Evolutionary conservation across 2,797 vertebrate genomes (phyloP).

Genomic region (Lithobates pipiens): DNA sequence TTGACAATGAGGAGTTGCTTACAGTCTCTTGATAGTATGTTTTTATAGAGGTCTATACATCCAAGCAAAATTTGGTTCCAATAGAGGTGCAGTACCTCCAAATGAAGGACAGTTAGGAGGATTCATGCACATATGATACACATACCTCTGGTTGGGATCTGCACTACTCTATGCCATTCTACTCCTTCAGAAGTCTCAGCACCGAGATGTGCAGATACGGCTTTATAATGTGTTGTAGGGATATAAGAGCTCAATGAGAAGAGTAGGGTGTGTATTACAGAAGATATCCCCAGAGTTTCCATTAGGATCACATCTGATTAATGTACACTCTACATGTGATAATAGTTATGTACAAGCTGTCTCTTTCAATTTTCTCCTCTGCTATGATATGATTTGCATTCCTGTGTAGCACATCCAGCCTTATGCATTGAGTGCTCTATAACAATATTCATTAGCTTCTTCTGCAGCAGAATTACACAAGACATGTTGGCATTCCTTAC

Average conservation of each 20-base stretch:
- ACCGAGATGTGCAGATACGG: no score
- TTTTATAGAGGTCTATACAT: no score
- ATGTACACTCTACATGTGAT: slow-evolving; percentile 20
- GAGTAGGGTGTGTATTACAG: not conserved
- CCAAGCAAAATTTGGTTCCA: no score
- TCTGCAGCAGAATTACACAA: not conserved
- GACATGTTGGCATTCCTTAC: no score
- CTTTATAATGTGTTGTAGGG: not conserved
- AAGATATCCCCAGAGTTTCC: not conserved
- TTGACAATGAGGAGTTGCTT: no score
- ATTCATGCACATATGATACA: no score
- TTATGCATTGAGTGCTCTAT: not conserved
- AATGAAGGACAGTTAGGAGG: no score
- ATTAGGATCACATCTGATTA: slow-evolving; percentile 4
- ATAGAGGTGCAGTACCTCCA: no score
- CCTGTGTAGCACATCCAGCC: not conserved
- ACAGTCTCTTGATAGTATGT: no score
- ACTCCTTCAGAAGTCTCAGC: no score
- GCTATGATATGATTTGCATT: slow-evolving; percentile 1
- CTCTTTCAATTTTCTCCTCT: slow-evolving; percentile 23
- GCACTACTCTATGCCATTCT: no score
- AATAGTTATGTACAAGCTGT: slow-evolving; percentile 42
- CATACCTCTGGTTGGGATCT: no score
- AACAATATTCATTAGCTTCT: not conserved
- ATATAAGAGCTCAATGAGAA: not conserved